phyloP scores from a whole-genome alignment of 2,113 vertebrate genomes.

The Urocolius indicus region DNA sequence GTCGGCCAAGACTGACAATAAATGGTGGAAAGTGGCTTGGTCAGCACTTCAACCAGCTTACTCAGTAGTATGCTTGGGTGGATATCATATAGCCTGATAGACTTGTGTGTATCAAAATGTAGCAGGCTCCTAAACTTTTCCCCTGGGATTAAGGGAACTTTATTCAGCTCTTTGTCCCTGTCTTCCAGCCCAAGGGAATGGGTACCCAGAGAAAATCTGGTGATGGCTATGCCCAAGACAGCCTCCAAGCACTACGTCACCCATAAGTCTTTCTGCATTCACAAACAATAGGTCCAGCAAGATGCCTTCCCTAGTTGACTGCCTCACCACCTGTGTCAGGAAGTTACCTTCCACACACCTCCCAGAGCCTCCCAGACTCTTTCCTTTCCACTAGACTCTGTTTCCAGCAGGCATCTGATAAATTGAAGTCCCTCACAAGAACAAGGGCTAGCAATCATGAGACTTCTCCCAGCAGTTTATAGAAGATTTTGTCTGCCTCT shows the following conservation, averaged over 20 bases:
- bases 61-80: too few relatives aligned
- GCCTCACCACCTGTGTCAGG: neutral
- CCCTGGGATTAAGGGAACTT: neutral
- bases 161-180: neutral
- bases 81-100: neutral
- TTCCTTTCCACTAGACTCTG: neutral
- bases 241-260: neutral
- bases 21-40: too few relatives aligned
- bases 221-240: neutral
- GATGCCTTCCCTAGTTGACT: neutral
- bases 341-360: neutral
- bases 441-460: neutral
- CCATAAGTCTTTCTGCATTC: neutral
- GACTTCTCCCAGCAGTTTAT: neutral
- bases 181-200: neutral
- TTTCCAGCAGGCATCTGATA: neutral
- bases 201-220: neutral
- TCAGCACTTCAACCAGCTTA: neutral
- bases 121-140: neutral
- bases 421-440: neutral
- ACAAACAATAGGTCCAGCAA: neutral
- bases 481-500: neutral
- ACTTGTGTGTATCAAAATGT: neutral
- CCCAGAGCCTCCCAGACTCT: neutral
- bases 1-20: too few relatives aligned